Base-by-base conservation (phyloP, 2,888 invertebrate genomes). In the Azorinus chamasolen region DNA sequence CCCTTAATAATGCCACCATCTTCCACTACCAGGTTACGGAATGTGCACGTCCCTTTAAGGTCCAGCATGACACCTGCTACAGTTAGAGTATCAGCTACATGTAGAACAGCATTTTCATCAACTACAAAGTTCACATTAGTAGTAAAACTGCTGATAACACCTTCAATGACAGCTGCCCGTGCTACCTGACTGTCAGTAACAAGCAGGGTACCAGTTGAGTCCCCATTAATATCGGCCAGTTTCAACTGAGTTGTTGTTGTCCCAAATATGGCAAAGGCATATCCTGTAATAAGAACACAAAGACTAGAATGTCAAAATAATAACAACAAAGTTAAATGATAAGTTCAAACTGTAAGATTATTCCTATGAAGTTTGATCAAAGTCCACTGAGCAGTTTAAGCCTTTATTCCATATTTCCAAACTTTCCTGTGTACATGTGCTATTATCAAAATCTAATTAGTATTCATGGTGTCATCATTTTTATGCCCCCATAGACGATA, bases 21-120 rank as follows among this genome's bases (percentile, higher is more conserved):
- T 63, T 88, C 87, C n/a, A 87, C 75, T 16, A 83, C 73, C 6
- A 89, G 68, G 45, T 83, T 81, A 43, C 84, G 88, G 62, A 87
- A 87, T 3, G 89, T 88, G 22, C 87, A 85, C 43, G 75, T 75
- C 6, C 89, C 89, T 16, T 64, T 73, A 8, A 88, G 68, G 12
- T 81, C 69, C 1, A 88, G 45, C 2, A 69, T 75, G 0, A 85
- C 84, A 3, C 87, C 87, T 50, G 81, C 87, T 6, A 88, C 84
- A 43, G 79, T 85, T 32, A 89, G 66, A 48, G 84, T 83, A 2
- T 83, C 70, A 5, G 88, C 87, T 6, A 87, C 86, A 65, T 88
- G 87, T n/a, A 89, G 76, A 0, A 72, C 84, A 4, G 86, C 87
- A 18, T 74, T 65, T 22, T 76, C 68, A 12, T 69, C 83, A 0